Evolutionary conservation across 2,888 invertebrate species (phyloP), one percentile per base, ranked within the genome.

Genomic region (Cantharis flavilabris): DNA sequence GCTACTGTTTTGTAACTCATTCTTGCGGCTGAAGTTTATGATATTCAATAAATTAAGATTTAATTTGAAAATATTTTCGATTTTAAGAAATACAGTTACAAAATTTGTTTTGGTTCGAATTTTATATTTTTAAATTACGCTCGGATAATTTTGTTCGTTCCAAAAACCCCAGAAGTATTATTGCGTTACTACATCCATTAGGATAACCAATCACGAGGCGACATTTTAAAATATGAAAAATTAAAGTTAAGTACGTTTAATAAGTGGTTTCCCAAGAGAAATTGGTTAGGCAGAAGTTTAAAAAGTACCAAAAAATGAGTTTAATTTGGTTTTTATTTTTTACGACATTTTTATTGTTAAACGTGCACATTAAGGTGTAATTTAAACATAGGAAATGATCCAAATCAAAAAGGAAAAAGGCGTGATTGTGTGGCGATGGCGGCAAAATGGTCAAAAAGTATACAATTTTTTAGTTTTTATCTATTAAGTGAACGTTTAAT

Each of bases 11-110:
- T 76, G 76, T 73, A 72, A 79, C 75, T 72, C 71, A 73, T 75
- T 75, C 75, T 76, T 77, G 79, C 73, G 75, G 79, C 69, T 69
- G 71, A 69, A 65, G 30, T 77, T 79, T 77, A 79, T 69, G 75
- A 75, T 71, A 72, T 70, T 70, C 72, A 71, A 77, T 79, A 79
- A 77, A 77, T 67, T 67, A 23, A n/a, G 49, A 7, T 49, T 5
- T n/a, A 49, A 49, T 49, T 49, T 49, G n/a, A 49, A 49, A 49
- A n/a, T 49, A 49, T 49, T 49, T 49, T n/a, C n/a, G 49, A n/a
- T n/a, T 49, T 49, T n/a, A n/a, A 49, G 7, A 49, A 49, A 2
- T 49, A 49, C 49, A 49, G 49, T 49, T 49, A 49, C 49, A 49
- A 49, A 33, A 33, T 33, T 33, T 4, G 33, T 3, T 33, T 33